A percentile compares a stretch with the other conserved stretches of the same genome.
phyloP scores from a whole-genome alignment of 2,113 vertebrate species.

The Pangasianodon hypophthalmus region DNA sequence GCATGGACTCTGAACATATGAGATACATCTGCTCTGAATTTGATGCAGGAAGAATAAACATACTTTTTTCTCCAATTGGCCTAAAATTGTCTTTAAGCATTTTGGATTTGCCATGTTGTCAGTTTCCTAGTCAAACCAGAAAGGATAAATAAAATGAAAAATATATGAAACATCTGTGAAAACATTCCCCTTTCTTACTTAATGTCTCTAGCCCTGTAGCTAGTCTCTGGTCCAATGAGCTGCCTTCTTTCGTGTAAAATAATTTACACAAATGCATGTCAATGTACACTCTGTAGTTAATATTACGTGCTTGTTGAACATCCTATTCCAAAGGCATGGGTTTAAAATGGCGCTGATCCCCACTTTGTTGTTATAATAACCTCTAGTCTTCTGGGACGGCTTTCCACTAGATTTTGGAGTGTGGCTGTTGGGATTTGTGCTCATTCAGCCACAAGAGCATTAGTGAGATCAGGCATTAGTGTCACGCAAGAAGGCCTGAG shows the following conservation, averaged over 20 bases:
- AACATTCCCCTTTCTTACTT: neutral
- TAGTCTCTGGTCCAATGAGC: neutral
- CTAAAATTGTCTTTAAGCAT: neutral
- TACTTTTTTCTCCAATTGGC: neutral
- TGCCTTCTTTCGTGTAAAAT: neutral
- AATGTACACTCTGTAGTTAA: neutral
- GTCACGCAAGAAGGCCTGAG: too few species aligned
- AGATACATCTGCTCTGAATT: neutral
- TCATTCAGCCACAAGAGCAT: too few species aligned
- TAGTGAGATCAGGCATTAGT: too few species aligned
- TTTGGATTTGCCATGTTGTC: neutral
- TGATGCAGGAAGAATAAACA: neutral
- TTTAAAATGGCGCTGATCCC: neutral
- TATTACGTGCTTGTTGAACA: too few species aligned
- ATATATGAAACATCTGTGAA: neutral
- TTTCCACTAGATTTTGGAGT: too few species aligned
- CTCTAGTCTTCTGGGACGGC: too few species aligned
- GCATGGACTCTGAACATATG: neutral
- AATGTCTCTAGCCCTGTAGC: neutral
- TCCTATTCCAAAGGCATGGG: neutral
- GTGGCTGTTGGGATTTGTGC: too few species aligned
- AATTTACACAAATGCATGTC: neutral
- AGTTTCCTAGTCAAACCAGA: neutral
- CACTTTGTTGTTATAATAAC: neutral
- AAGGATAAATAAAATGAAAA: neutral